phyloP scores from a whole-genome alignment of 2,797 vertebrate genomes.

The Crax fasciolata region DNA sequence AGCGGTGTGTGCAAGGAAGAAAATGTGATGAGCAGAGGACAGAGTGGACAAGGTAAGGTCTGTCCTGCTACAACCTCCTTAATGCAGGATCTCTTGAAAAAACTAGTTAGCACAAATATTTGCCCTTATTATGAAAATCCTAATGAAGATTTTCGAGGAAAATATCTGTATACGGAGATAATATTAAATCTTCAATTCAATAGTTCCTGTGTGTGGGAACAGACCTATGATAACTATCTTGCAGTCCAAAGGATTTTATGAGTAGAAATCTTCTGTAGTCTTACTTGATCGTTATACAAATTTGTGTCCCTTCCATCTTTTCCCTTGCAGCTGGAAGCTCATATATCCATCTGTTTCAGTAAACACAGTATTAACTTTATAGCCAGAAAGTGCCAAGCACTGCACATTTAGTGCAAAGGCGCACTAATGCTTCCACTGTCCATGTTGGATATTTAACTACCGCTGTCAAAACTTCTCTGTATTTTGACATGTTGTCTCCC shows the following conservation, averaged over 20 bases:
- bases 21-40: neutral
- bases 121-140: neutral
- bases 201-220: neutral
- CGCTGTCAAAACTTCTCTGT: neutral
- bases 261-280: neutral
- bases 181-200: neutral
- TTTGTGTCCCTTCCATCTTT: neutral
- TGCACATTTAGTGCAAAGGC: neutral
- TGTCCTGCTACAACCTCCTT: neutral
- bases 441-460: neutral
- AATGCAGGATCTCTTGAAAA: neutral
- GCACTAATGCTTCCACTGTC: neutral
- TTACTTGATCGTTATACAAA: neutral
- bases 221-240: neutral
- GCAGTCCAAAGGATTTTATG: neutral
- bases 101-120: neutral
- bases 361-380: conserved; percentile 68
- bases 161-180: neutral
- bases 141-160: neutral
- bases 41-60: neutral
- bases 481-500: neutral
- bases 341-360: conserved; percentile 57
- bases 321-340: conserved; percentile 33
- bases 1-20: neutral
- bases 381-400: conserved; percentile 18